Base-by-base conservation (phyloP, 2,888 invertebrate genomes). In the Lydus trimaculatus region DNA sequence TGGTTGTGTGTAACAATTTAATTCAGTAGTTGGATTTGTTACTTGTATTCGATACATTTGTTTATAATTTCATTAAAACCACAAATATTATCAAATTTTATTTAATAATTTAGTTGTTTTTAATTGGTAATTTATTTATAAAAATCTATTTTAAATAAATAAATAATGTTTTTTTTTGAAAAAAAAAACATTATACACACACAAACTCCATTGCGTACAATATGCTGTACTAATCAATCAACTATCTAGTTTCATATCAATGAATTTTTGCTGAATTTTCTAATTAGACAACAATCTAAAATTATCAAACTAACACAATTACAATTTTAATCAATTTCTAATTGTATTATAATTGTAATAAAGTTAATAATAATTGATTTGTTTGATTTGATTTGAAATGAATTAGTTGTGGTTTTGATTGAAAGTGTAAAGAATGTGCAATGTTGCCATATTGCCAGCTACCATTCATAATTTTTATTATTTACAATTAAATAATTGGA, bases 141-240 rank as follows among this genome's bases (percentile, higher is more conserved):
- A n/a, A 64, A 64, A 61, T 59, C 28, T 58, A 64, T 63, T 70
- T 73, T 71, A 73, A n/a, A 72, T 70, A 73, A 67, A 67, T 71
- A 71, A 70, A n/a, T n/a, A n/a, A 72, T 68, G 70, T 73, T 73
- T 75, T 76, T 75, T 15, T 39, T 31, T 11, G 17, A 48, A 56
- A 73, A 74, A 73, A 73, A 77, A 73, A 70, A 76, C 73, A 66
- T 76, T 76, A 79, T 75, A 81, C 77, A 81, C 75, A 78, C 73
- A 80, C 79, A 87, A 88, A 87, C 89, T 89, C 90, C 89, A 90
- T 90, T 89, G 89, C 89, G 88, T 88, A 89, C 88, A 87, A 88
- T 86, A 87, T 88, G 89, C 89, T 88, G 89, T 89, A 88, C 85
- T 77, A 86, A 81, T 88, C 89, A 88, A 86, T 78, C 76, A 74